Conservation (phyloP, 2,888 invertebrate genomes). For the Coenonympha arcania region DNA sequence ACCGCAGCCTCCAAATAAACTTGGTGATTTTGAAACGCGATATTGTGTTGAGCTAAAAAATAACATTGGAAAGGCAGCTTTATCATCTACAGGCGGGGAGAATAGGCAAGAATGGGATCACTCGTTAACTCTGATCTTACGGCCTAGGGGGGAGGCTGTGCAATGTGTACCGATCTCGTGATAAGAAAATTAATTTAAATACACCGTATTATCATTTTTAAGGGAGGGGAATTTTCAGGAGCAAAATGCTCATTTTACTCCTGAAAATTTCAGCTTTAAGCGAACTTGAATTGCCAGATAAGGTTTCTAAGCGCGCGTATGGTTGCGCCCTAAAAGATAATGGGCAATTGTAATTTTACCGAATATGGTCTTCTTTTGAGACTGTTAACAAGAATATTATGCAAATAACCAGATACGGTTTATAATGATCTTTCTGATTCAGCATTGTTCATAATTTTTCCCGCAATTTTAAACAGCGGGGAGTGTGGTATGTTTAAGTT, state of each 20-base stretch:
- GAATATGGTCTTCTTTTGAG: neutral
- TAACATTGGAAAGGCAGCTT: too few species aligned
- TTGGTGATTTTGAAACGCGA: too few species aligned
- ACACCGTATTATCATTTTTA: conserved; percentile 27
- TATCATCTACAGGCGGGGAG: conserved; percentile 26
- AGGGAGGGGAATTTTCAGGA: conserved; percentile 8
- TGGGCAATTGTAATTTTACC: conserved; percentile 10
- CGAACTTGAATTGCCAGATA: neutral
- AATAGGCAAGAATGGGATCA: conserved; percentile 17
- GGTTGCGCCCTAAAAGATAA: conserved; percentile 14
- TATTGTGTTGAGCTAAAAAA: too few species aligned
- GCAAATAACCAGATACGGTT: neutral
- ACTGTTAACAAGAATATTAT: conserved; percentile 3
- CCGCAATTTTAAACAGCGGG: too few species aligned
- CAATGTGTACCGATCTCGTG: conserved; percentile 26
- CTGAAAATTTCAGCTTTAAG: conserved; percentile 1
- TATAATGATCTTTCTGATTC: neutral
- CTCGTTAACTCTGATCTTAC: conserved; percentile 26
- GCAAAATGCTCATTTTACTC: conserved; percentile 1
- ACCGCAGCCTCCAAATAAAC: too few species aligned
- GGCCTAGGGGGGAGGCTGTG: conserved; percentile 15
- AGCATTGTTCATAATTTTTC: neutral
- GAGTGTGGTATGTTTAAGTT: too few species aligned
- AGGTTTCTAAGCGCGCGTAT: conserved; percentile 16
- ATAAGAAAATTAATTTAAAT: conserved; percentile 31